A percentile compares a stretch with the other conserved stretches of the same genome.
Conservation (phyloP, 2,113 vertebrate genomes). For the Coptodon rendalli region DNA sequence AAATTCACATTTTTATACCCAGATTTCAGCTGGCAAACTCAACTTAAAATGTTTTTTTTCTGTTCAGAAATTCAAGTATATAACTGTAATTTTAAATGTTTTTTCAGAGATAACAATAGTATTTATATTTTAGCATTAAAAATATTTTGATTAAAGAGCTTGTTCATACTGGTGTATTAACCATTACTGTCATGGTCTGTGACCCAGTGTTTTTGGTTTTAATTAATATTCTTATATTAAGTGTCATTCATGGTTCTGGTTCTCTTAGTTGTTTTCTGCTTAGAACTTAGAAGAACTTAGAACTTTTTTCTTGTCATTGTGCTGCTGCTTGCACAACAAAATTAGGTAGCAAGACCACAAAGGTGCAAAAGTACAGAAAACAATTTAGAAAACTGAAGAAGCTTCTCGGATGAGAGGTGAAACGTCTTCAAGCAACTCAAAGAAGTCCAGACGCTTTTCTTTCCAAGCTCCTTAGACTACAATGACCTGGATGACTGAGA, state of each 20-base stretch:
- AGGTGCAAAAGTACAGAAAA: not conserved
- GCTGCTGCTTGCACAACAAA: not conserved
- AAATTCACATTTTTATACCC: not conserved
- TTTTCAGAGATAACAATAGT: not conserved
- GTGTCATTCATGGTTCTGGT: not conserved
- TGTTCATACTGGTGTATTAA: not conserved
- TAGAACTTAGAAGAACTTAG: not conserved
- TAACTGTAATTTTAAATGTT: not conserved
- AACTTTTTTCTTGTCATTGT: not conserved
- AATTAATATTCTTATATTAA: not conserved
- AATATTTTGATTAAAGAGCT: not conserved
- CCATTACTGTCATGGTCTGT: not conserved
- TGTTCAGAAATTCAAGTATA: not conserved
- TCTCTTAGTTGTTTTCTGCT: not conserved
- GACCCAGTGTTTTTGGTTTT: not conserved
- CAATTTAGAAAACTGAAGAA: no score
- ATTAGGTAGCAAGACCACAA: not conserved
- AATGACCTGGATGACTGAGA: no score
- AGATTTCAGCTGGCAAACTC: not conserved
- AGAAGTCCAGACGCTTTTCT: no score
- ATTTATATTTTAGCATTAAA: not conserved
- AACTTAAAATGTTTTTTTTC: not conserved
- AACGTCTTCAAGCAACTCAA: no score
- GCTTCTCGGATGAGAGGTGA: no score
- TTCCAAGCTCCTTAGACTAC: no score